These are phyloP conservation scores for Eleginops maclovinus DNA, from an alignment of 2,113 vertebrate genomes.

Conservation along the genomic window DNA sequence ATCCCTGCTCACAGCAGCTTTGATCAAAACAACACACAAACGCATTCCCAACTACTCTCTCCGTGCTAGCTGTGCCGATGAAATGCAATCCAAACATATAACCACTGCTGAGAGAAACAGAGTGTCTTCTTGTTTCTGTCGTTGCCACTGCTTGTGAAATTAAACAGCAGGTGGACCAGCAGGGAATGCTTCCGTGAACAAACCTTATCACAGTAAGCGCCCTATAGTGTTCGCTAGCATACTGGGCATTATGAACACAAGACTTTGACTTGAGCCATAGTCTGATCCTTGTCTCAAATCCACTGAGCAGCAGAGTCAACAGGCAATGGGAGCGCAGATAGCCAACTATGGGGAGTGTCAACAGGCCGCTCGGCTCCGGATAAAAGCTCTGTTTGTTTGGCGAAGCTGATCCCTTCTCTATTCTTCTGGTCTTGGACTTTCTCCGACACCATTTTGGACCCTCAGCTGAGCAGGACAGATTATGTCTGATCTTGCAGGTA, in stretches of 20 bases:
- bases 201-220: constrained; percentile 56
- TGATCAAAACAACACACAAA: constrained; percentile 48
- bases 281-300: constrained; percentile 79
- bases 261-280: constrained; percentile 66
- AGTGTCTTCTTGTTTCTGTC: constrained; percentile 23
- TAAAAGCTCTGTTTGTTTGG: constrained; percentile 75
- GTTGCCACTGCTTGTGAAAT: constrained; percentile 58
- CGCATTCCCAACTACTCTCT: constrained; percentile 20
- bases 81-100: constrained; percentile 43
- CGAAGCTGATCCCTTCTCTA: constrained; percentile 61
- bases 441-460: constrained; percentile 58
- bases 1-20: constrained; percentile 49
- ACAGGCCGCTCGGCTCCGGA: constrained; percentile 61
- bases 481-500: constrained; percentile 64
- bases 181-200: constrained; percentile 22
- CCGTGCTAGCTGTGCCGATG: constrained; percentile 17
- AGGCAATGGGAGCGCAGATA: constrained; percentile 67
- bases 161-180: constrained; percentile 65
- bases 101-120: constrained; percentile 33
- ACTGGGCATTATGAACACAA: constrained; percentile 74
- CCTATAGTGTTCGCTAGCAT: constrained; percentile 50
- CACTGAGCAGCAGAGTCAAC: constrained; percentile 74
- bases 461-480: constrained; percentile 59
- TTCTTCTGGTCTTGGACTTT: constrained; percentile 68
- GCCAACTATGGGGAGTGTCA: constrained; percentile 64